Conservation (phyloP, 2,888 invertebrate species). For the Monoplex corrugatus region DNA sequence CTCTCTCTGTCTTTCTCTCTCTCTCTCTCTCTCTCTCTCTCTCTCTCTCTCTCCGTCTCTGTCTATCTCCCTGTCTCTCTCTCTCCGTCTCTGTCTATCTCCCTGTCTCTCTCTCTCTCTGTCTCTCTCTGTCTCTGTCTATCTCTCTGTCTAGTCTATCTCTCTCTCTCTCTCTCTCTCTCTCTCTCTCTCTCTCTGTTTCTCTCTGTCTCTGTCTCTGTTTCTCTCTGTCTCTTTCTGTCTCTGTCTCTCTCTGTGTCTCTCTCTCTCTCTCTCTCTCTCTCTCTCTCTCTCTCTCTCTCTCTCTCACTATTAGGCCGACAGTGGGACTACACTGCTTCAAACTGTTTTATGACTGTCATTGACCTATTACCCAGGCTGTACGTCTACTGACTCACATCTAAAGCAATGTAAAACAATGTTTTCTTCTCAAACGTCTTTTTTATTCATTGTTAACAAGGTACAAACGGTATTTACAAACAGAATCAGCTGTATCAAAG, state of each 20-base stretch:
- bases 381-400: no score
- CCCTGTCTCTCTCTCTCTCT: not conserved
- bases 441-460: no score
- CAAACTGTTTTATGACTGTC: no score
- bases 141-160: not conserved
- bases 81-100: not conserved
- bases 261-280: constrained; percentile 22
- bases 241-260: constrained; percentile 20
- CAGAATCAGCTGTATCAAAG: no score
- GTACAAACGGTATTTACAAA: no score
- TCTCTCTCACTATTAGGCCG: no score
- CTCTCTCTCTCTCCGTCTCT: not conserved
- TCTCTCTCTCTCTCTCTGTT: not conserved
- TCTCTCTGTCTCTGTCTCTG: not conserved
- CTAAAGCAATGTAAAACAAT: no score
- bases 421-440: no score
- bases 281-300: not conserved
- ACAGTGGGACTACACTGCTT: no score
- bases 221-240: not conserved
- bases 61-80: not conserved
- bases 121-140: not conserved
- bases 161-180: not conserved
- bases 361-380: no score
- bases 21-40: not conserved
- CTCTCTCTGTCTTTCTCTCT: not conserved